These are phyloP conservation scores for Micronycteris hirsuta DNA, from an alignment of 2,113 vertebrate species.

Conservation along the genomic window DNA sequence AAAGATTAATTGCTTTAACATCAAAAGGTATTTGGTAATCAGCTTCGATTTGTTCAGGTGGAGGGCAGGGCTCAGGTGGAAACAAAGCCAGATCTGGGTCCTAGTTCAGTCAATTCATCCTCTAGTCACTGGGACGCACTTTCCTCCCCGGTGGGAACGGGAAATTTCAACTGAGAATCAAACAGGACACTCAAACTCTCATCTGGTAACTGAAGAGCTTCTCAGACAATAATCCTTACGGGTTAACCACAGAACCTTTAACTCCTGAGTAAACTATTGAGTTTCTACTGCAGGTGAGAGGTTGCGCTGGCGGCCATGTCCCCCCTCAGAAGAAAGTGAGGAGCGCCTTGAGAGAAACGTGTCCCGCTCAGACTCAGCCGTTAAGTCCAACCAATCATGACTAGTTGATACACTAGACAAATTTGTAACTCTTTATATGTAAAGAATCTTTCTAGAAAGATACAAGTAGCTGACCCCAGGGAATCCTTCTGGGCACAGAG, in stretches of 20 bases:
- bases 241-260: neutral
- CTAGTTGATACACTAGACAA: neutral
- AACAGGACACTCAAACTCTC: fast-evolving
- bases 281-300: too few species aligned
- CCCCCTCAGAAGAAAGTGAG: neutral
- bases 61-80: neutral
- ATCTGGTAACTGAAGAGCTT: neutral
- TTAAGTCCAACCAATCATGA: neutral
- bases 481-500: neutral
- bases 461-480: neutral
- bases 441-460: neutral
- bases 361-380: neutral
- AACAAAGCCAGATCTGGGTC: neutral
- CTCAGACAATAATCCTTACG: neutral
- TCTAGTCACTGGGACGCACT: neutral
- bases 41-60: neutral
- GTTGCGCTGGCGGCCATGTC: neutral
- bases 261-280: neutral
- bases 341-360: too few species aligned
- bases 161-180: neutral
- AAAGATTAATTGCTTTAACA: neutral
- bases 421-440: neutral
- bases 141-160: neutral
- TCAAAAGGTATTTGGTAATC: neutral
- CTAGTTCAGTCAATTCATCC: neutral